Evolutionary conservation across 2,113 vertebrate genomes (phyloP), one percentile per base, ranked within the genome.

Genomic region (Takifugu bimaculatus): DNA sequence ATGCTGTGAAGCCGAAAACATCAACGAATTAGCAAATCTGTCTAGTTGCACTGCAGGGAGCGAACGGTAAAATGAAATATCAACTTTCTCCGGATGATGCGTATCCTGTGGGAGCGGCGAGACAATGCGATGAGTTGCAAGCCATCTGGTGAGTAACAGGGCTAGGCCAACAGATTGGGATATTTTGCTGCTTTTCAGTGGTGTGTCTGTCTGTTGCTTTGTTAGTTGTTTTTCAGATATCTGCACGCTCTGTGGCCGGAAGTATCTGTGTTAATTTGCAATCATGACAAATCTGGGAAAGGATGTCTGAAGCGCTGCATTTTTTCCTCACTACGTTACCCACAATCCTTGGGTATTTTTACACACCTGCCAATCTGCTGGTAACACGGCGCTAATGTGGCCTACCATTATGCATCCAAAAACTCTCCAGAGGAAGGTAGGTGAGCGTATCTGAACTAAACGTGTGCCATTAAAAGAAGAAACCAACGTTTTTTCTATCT

Each of bases 51-150:
- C 45, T 13, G 15, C 45, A 48, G 45, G 14, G 44, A 13, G 14
- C 4, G 14, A 45, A 6, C 27, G 72, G 45, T 44, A 43, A 63
- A 43, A 63, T 13, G 65, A 70, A 87, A 80, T 58, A 77, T 26
- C 2, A 50, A 57, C 54, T 63, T 83, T 66, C 70, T 75, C 39
- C 5, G 9, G 39, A 32, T 2, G 25, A 48, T 65, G 50, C 2
- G 2, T 50, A 15, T 61, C 32, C 72, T 63, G 26, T 32, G 55
- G 50, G 71, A 68, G 3, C 1, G 14, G 12, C 15, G 5, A 48
- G 45, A 48, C 45, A 48, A n/a, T 48, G n/a, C 10, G 1, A 5
- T 43, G 48, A 35, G 11, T 72, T 43, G 1, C 47, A 50, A 49
- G 51, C 54, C 5, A 6, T 51, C 45, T 60, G 55, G 54, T 70